Evolutionary conservation across 2,797 vertebrate genomes (phyloP), one percentile per base, ranked within the genome.

Genomic region (Tolypeutes matacus): DNA sequence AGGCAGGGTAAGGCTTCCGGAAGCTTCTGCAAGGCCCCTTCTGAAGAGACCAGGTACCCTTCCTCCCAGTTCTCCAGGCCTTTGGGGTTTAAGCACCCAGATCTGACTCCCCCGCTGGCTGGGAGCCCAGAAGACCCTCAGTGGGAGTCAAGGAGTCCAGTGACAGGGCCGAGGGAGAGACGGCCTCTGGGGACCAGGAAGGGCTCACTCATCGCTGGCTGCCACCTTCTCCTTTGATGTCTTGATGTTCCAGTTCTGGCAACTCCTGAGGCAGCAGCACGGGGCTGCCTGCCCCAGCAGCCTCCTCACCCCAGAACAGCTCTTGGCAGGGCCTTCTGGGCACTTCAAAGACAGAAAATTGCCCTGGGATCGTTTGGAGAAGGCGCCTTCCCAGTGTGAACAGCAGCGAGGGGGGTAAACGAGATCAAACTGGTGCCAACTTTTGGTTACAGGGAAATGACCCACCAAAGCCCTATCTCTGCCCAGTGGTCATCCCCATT

Each of bases 201-300:
- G 90, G 83, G 97, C 97, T 98, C 98, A 97, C 98, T 98, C 98
- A 98, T 98, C 97, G 98, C 95, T 97, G 97, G 0, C 60, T 85
- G 98, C 98, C 98, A 98, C 98, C 97, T 98, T 97, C 96, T 96
- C 96, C 98, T 98, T 99, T 98, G 98, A 99, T 98, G 98, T 98
- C 98, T 98, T 97, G 98, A 97, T 97, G 98, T 98, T 98, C 98
- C 98, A 97, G 98, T 98, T 98, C 97, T 98, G 98, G 98, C 97
- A 97, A 96, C 98, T 95, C 51, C 97, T 96, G 98, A 98, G 97
- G 98, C 97, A 97, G 96, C 84, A 36, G 93, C 91, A 97, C 96
- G 86, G 92, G 98, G 65, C 92, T 96, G 97, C 98, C 97, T 97
- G 98, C 97, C 96, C 97, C 98, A 97, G 98, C 97, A 97, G 97